Conservation (phyloP, 2,888 invertebrate species). For the Anticlea derivata region DNA sequence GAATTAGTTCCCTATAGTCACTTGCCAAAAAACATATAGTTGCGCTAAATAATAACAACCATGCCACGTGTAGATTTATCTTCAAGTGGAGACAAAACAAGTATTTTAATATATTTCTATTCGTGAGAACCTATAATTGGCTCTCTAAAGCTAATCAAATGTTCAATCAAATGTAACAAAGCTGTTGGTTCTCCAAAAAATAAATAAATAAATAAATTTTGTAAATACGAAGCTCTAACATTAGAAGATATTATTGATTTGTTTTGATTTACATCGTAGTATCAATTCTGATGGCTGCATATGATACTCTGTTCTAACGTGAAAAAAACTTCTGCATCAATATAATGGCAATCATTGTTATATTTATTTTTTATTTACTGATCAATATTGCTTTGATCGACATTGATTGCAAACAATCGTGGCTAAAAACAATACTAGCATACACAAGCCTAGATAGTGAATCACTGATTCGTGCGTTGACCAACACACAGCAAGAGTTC, state of each 20-base stretch:
- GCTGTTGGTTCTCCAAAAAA: no score
- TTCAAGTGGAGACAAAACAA: no score
- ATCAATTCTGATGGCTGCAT: neutral
- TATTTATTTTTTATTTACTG: slow-evolving; percentile 44
- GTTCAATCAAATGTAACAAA: no score
- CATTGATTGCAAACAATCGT: slow-evolving; percentile 65
- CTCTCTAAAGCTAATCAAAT: no score
- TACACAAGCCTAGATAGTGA: slow-evolving; percentile 56
- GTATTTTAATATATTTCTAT: no score
- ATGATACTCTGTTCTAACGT: neutral
- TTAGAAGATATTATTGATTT: neutral
- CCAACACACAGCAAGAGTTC: slow-evolving; percentile 49
- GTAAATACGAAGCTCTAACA: no score
- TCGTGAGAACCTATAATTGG: no score
- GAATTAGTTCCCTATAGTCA: no score
- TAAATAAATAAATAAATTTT: no score
- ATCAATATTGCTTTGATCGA: slow-evolving; percentile 53
- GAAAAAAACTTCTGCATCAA: neutral
- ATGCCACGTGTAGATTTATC: neutral
- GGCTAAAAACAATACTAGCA: slow-evolving; percentile 70
- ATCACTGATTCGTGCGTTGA: slow-evolving; percentile 60
- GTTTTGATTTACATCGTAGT: neutral
- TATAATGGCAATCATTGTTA: slow-evolving; percentile 53
- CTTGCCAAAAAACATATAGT: neutral
- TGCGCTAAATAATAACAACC: neutral